Conservation (phyloP, 1,140 invertebrate species). For the Drosophila persimilis region DNA sequence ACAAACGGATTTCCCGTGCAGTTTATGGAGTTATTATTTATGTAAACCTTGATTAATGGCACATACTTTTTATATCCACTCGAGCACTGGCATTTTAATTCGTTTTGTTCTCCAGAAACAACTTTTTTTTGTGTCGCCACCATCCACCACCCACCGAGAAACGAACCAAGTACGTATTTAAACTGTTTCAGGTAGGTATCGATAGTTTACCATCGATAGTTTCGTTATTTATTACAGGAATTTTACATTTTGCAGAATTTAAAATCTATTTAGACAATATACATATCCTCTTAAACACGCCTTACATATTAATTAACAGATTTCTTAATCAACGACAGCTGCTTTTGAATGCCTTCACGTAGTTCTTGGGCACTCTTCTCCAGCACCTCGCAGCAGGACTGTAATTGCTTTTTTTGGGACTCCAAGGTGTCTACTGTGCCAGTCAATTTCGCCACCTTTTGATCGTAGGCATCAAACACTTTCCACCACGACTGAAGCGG, state of each 20-base stretch:
- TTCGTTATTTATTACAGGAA: no score
- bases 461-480: constrained; percentile 64
- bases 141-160: constrained; percentile 31
- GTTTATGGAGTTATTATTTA: constrained; percentile 3
- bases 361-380: constrained; percentile 50
- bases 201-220: no score
- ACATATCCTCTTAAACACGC: background rate
- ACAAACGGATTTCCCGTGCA: constrained; percentile 11
- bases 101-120: constrained; percentile 42
- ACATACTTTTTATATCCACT: constrained; percentile 62
- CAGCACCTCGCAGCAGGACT: constrained; percentile 45
- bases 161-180: no score
- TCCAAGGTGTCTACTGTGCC: constrained; percentile 41
- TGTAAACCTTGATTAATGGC: constrained; percentile 4
- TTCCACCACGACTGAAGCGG: constrained; percentile 58
- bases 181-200: no score
- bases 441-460: constrained; percentile 51
- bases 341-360: constrained; percentile 45
- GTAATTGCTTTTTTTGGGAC: constrained; percentile 35
- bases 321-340: constrained; percentile 53
- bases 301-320: constrained; percentile 20
- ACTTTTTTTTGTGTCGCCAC: constrained; percentile 37
- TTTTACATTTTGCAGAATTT: no score
- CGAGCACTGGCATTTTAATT: constrained; percentile 46
- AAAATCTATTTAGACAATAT: no score